phyloP scores from a whole-genome alignment of 35 echinoderm and acorn worm species.

The Acanthaster planci region DNA sequence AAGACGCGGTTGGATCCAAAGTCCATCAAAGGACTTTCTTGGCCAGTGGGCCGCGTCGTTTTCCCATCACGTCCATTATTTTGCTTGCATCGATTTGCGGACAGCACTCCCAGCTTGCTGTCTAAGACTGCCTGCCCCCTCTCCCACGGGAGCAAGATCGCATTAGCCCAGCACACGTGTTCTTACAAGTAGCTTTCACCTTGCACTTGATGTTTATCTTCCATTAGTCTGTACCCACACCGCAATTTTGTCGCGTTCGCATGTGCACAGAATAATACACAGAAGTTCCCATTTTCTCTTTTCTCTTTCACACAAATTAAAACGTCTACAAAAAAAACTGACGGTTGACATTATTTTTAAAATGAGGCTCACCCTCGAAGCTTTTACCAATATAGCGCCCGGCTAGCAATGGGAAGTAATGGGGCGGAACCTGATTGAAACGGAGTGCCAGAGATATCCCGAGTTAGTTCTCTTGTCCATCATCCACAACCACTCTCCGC shows the following conservation, averaged over 20 bases:
- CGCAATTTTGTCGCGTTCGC: background rate
- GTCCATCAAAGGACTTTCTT: conserved; percentile 9
- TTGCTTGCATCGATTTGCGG: conserved; percentile 22
- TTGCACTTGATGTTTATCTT: conserved; percentile 34
- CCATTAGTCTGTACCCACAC: conserved; percentile 15
- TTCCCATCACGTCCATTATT: conserved; percentile 28
- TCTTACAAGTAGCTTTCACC: conserved; percentile 28
- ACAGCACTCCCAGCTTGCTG: conserved; percentile 16
- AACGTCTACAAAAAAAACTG: background rate
- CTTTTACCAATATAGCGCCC: conserved; percentile 8
- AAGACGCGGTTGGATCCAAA: conserved; percentile 20
- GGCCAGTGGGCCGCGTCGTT: conserved; percentile 26
- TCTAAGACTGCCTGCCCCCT: background rate
- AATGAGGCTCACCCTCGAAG: background rate
- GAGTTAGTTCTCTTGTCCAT: conserved; percentile 18
- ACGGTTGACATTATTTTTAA: background rate
- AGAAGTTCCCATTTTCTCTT: conserved; percentile 5
- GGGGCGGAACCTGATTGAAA: conserved; percentile 21
- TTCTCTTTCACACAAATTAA: background rate
- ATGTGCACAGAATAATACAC: background rate
- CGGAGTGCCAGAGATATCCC: conserved; percentile 17
- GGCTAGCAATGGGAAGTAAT: background rate
- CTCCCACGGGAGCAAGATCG: conserved; percentile 5
- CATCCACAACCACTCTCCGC: conserved; percentile 4
- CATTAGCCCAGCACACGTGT: conserved; percentile 27